Conservation (phyloP, 1,140 invertebrate genomes). For the Pogonomyrmex barbatus region DNA sequence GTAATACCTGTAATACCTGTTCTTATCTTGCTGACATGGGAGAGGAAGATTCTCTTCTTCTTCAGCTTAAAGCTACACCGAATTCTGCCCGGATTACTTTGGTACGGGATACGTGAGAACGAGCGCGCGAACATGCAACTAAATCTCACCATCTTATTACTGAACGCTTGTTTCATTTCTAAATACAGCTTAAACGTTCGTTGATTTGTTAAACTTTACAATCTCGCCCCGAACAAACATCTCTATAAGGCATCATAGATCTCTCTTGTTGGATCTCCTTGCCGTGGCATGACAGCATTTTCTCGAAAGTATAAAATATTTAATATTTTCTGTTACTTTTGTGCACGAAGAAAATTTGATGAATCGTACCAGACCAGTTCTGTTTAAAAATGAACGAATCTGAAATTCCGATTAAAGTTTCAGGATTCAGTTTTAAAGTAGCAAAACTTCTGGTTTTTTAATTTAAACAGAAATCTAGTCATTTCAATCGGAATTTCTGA, state of each 20-base stretch:
- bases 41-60: conserved; percentile 24
- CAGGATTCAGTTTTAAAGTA: too few species aligned
- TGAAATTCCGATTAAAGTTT: too few species aligned
- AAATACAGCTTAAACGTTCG: conserved; percentile 25
- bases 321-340: neutral
- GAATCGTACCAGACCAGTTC: too few species aligned
- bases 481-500: too few species aligned
- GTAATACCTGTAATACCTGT: conserved; percentile 22
- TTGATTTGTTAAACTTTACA: conserved; percentile 12
- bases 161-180: conserved; percentile 17
- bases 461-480: too few species aligned
- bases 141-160: conserved; percentile 44
- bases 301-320: neutral
- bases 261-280: neutral
- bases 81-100: conserved; percentile 47
- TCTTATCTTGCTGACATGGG: conserved; percentile 26
- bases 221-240: neutral
- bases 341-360: too few species aligned
- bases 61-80: conserved; percentile 3
- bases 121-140: neutral
- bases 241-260: neutral
- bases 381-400: too few species aligned
- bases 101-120: conserved; percentile 15
- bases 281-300: too few species aligned
- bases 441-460: too few species aligned